Conservation (phyloP, 2,113 vertebrate species). For the Cercopithecus mona region DNA sequence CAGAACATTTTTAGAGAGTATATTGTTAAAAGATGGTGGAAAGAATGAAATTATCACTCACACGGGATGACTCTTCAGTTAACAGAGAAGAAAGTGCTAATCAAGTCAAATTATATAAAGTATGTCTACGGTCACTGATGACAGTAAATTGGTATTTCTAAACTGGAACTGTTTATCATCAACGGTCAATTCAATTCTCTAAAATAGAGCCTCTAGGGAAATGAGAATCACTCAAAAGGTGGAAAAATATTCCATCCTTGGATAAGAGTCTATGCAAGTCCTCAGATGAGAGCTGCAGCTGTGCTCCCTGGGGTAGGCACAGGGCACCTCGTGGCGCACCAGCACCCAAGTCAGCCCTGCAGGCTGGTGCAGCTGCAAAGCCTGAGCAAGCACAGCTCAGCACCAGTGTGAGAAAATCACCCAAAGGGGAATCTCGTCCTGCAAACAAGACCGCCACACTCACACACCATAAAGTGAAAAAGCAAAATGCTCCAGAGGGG, state of each 20-base stretch:
- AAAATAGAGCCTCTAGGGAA: not conserved
- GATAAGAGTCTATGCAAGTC: not conserved
- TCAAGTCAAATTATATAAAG: not conserved
- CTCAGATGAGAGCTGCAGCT: not conserved
- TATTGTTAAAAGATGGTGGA: not conserved
- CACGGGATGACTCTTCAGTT: not conserved
- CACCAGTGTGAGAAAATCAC: no score
- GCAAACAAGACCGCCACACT: not conserved
- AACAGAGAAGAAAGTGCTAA: not conserved
- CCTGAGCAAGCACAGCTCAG: not conserved
- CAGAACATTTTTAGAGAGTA: not conserved
- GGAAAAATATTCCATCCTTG: not conserved
- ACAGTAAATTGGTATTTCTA: slow-evolving; percentile 3
- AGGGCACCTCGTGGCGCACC: fast-evolving
- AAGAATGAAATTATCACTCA: not conserved
- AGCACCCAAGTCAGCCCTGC: not conserved
- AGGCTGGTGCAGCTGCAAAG: fast-evolving
- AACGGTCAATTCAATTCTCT: slow-evolving; percentile 24
- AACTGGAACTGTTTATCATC: slow-evolving; percentile 41
- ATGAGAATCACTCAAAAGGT: not conserved
- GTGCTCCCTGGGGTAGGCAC: fast-evolving
- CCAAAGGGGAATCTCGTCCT: no score
- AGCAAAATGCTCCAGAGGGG: not conserved
- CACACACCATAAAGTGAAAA: not conserved
- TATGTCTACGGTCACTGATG: not conserved